Evolutionary conservation across 2,797 vertebrate genomes (phyloP).

Genomic region (Nannoperca obscura): DNA sequence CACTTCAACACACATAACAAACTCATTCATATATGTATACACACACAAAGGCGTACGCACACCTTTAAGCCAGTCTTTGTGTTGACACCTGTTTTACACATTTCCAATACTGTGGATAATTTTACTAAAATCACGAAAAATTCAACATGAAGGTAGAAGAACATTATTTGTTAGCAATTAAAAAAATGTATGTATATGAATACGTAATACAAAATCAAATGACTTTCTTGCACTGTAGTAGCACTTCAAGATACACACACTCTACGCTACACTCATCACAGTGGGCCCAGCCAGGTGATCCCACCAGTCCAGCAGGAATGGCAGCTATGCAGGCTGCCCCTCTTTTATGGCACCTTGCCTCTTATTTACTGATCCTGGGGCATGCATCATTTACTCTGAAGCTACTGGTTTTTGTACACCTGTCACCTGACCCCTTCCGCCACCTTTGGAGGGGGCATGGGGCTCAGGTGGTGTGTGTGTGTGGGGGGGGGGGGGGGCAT

Average conservation of each 20-base stretch:
- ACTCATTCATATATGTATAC: background rate
- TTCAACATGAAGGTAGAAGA: background rate
- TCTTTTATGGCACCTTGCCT: constrained; percentile 80
- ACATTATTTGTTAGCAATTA: background rate
- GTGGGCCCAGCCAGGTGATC: constrained; percentile 68
- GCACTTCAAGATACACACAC: constrained; percentile 8
- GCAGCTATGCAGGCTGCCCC: constrained; percentile 72
- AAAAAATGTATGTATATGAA: background rate
- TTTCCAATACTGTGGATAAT: background rate
- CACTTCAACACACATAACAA: constrained; percentile 42
- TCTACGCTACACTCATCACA: background rate
- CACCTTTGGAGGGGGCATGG: constrained; percentile 59
- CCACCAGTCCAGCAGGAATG: constrained; percentile 70
- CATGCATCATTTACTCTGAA: constrained; percentile 85
- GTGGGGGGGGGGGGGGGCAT: constrained; percentile 29
- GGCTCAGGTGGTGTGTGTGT: constrained; percentile 74
- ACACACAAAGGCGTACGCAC: background rate
- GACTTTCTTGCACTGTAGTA: background rate
- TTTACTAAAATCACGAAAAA: background rate
- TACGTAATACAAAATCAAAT: background rate
- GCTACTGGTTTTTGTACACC: constrained; percentile 82
- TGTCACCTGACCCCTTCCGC: constrained; percentile 81
- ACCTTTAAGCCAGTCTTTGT: background rate
- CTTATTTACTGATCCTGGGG: constrained; percentile 77
- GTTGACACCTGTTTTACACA: background rate